Base-by-base conservation (phyloP, 1,140 invertebrate genomes). In the Sweltsa coloradensis region DNA sequence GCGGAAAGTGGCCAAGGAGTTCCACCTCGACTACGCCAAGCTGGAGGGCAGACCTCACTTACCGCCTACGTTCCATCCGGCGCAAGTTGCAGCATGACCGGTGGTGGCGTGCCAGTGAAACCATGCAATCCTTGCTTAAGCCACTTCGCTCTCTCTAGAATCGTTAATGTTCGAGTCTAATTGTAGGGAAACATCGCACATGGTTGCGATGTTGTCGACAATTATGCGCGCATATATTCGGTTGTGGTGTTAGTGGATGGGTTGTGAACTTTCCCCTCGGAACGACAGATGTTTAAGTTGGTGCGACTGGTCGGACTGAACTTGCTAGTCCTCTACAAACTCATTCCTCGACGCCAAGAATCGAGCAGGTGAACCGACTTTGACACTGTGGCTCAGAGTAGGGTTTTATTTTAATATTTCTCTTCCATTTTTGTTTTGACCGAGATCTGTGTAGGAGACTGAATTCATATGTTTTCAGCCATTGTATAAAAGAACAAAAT, bases 11-110 rank as follows among this genome's bases (percentile, higher is more conserved):
- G 81, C 88, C 55, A 97, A 95, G 70, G 92, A 97, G 69, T 95
- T 97, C 72, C 83, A 92, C 72, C 75, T 97, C 65, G 93, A 97
- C 69, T 96, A 97, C 72, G 90, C 90, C 67, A 96, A 97, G 72
- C 74, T 98, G 65, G 93, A 97, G 69, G 88, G 85, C 50, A 78
- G 86, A 63, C 89, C 89, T 50, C 57, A 58, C 45, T 55, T 68
- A 45, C 66, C 63, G 43, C 59, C 56, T 26, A 51, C 55, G 40
- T 24, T 45, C 31, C 21, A 49, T 37, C 45, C 46, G 1, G 40
- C 34, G 21, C 53, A 56, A 14, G 18, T 14, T 9, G 41, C n/a
- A 24, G 18, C 34, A 47, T 47, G 46, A 47, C 46, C 37, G n/a
- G 36, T 24, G 34, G 18, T 21, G 40, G 34, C 6, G 19, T 16